phyloP scores from a whole-genome alignment of 92 coral and sea anemone genomes.

The Porites lobata region DNA sequence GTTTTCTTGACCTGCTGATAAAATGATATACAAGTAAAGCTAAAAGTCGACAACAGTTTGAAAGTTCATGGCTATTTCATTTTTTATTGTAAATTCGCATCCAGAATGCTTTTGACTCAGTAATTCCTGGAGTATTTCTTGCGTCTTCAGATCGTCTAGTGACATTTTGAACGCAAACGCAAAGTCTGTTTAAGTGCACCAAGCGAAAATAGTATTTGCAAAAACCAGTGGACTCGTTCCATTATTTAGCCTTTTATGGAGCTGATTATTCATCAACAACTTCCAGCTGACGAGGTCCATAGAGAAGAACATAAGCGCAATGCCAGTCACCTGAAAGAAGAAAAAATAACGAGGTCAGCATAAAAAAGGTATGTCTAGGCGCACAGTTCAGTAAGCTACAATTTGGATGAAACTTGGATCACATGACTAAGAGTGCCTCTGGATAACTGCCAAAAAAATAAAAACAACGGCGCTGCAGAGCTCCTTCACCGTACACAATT shows the following conservation, averaged over 20 bases:
- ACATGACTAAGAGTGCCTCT: too few relatives aligned
- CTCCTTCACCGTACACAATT: too few relatives aligned
- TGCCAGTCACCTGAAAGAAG: slow-evolving; percentile 95
- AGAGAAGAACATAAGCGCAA: slow-evolving; percentile 93
- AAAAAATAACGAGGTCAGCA: not conserved
- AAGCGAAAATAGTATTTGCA: not conserved
- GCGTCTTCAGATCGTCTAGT: not conserved
- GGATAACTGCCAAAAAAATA: too few relatives aligned
- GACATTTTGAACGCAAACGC: not conserved
- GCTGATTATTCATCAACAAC: slow-evolving; percentile 58
- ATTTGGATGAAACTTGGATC: too few relatives aligned
- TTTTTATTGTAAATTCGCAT: not conserved
- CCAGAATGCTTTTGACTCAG: not conserved
- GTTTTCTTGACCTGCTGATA: not conserved
- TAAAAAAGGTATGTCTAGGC: too few relatives aligned
- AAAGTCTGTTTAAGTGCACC: not conserved
- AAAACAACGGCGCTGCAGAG: too few relatives aligned
- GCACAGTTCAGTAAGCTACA: too few relatives aligned
- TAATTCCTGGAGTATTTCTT: not conserved
- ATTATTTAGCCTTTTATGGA: not conserved
- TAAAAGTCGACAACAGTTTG: not conserved
- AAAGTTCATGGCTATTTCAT: not conserved
- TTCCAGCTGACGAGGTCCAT: slow-evolving; percentile 91
- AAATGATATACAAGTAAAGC: not conserved
- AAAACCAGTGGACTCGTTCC: not conserved